A percentile compares a stretch with the other conserved stretches of the same genome.
These are phyloP conservation scores for Plutomurus gul DNA, from an alignment of 1,140 invertebrate species.

Conservation along the genomic window DNA sequence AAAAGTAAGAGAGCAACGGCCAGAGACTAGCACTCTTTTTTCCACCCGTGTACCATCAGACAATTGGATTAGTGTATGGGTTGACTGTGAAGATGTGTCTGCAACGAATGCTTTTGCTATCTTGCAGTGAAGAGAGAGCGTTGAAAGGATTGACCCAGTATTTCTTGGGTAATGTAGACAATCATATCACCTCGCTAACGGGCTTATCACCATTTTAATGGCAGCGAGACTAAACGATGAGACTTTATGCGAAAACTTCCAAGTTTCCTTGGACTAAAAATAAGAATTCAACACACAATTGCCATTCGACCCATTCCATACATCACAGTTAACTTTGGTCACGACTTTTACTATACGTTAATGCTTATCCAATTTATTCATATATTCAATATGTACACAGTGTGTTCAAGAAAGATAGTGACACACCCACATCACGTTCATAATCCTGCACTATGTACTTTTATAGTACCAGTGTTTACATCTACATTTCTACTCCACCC, in stretches of 20 bases:
- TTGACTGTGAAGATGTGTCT: no score
- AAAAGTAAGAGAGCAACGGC: background rate
- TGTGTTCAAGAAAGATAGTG: no score
- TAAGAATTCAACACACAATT: background rate
- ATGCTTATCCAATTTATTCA: no score
- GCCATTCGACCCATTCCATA: background rate
- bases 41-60: background rate
- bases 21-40: background rate
- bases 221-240: background rate
- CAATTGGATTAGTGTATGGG: background rate
- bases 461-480: no score
- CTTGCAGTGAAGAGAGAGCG: background rate
- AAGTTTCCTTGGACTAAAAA: background rate
- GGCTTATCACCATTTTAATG: background rate
- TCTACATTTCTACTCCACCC: no score
- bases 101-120: background rate
- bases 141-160: background rate
- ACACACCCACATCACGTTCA: no score
- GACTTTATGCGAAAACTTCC: conserved; percentile 16
- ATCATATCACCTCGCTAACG: background rate
- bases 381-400: no score
- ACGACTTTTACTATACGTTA: no score
- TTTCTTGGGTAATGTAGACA: background rate
- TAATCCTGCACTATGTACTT: no score
- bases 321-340: conserved; percentile 14